Percentiles rank a stretch among this genome's conserved stretches.
Evolutionary conservation across 2,113 vertebrate species (phyloP).

Genomic region (Lepus americanus): DNA sequence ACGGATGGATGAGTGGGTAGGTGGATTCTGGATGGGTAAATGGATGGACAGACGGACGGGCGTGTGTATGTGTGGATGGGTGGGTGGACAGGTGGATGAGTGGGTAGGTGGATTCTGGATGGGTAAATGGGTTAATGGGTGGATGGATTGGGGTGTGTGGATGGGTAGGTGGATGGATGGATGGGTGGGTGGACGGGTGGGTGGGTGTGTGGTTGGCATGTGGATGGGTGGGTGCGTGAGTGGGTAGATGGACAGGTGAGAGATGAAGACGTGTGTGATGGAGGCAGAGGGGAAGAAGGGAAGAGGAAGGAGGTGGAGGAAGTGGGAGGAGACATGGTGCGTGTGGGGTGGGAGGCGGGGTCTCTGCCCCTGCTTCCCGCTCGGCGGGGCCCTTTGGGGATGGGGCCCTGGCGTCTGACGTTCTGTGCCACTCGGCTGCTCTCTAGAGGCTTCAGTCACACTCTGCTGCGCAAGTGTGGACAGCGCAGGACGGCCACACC

Average conservation of each 20-base stretch:
- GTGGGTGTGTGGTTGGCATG: too few relatives aligned
- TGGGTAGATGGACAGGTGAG: too few relatives aligned
- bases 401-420: rapidly evolving
- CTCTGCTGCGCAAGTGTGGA: rapidly evolving
- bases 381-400: neutral
- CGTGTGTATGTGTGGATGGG: too few relatives aligned
- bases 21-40: too few relatives aligned
- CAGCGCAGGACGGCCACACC: rapidly evolving
- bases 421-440: neutral
- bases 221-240: neutral
- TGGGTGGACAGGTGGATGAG: too few relatives aligned
- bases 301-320: too few relatives aligned
- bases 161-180: neutral
- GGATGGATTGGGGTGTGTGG: too few relatives aligned
- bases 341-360: rapidly evolving
- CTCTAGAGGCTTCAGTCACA: neutral
- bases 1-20: rapidly evolving
- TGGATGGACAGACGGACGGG: too few relatives aligned
- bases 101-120: rapidly evolving
- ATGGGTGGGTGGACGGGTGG: neutral
- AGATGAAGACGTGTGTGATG: neutral
- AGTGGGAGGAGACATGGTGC: neutral
- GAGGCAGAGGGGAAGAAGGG: neutral
- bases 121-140: neutral
- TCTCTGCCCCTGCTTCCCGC: rapidly evolving